Evolutionary conservation across 2,888 invertebrate genomes (phyloP), one percentile per base, ranked within the genome.

Genomic region (Drosophila eohydei): DNA sequence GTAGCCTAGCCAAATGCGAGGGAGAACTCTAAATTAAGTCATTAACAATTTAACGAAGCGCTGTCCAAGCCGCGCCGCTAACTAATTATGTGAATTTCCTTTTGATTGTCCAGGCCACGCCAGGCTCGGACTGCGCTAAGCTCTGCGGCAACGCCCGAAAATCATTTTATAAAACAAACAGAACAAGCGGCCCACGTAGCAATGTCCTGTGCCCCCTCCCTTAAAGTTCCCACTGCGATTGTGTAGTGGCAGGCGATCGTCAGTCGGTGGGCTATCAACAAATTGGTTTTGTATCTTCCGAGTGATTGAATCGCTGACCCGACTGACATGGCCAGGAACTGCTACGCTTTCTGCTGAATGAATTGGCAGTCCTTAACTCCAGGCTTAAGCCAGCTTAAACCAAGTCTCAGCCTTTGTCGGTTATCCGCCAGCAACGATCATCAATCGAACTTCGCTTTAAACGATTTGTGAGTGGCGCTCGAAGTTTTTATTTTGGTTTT

Each of bases 51-150:
- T 75, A 82, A 83, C 85, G 71, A 83, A 82, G 71, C 74, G 71
- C 73, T 71, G 76, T 81, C 83, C 60, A 71, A 71, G 74, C 68
- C 71, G 70, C 78, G 72, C 67, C 72, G 76, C 72, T 63, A 91
- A 88, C 90, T 91, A 91, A 91, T 91, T 92, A 92, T 91, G 87
- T 90, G 91, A 91, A 91, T 90, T 92, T 92, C 91, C 83, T 91
- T 81, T 80, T 78, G 80, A 83, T 86, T 80, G 76, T 78, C 44
- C 66, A 43, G 43, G 51, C 40, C 48, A 52, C 51, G 43, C 34
- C 48, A 57, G 54, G 40, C 32, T 30, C 50, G 12, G 44, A 21
- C 26, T 38, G 41, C 34, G 46, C 38, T 21, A 32, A 74, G 54
- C 66, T 71, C 57, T 64, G 58, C 59, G 75, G 71, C 56, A 71